Percentiles rank a stretch among this genome's conserved stretches.
Conservation (phyloP, 2,888 invertebrate genomes). For the Caenorhabditis wallacei region DNA sequence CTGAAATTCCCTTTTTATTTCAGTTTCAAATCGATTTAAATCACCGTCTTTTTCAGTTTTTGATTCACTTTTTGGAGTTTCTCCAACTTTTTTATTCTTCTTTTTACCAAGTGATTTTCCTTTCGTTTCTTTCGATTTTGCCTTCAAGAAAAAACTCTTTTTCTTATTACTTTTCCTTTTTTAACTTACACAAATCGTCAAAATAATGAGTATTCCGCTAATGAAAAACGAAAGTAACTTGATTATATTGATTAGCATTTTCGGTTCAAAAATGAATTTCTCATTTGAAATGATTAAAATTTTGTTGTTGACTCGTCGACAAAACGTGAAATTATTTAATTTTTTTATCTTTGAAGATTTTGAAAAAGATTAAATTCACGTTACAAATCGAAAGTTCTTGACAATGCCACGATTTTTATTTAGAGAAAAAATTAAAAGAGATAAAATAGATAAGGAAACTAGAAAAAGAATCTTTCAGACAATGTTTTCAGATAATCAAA, state of each 20-base stretch:
- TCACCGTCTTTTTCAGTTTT: not conserved
- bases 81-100: not conserved
- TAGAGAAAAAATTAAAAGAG: too few relatives aligned
- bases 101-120: not conserved
- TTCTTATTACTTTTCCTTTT: not conserved
- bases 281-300: too few relatives aligned
- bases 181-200: constrained; percentile 15
- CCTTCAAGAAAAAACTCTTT: not conserved
- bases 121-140: constrained; percentile 1
- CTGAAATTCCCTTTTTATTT: constrained; percentile 6
- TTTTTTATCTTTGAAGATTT: too few relatives aligned
- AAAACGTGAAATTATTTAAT: too few relatives aligned
- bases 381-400: too few relatives aligned
- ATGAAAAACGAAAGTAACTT: not conserved
- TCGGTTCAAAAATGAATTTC: constrained; percentile 5
- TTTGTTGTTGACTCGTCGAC: too few relatives aligned
- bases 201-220: not conserved
- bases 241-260: constrained; percentile 8
- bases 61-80: too few relatives aligned
- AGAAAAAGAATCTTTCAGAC: too few relatives aligned
- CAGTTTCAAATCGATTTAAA: not conserved
- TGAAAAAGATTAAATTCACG: too few relatives aligned
- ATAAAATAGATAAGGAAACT: too few relatives aligned
- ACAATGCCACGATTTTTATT: too few relatives aligned
- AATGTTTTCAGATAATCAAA: too few relatives aligned